Evolutionary conservation across 2,888 invertebrate species (phyloP).

Genomic region (Amaurobius ferox): DNA sequence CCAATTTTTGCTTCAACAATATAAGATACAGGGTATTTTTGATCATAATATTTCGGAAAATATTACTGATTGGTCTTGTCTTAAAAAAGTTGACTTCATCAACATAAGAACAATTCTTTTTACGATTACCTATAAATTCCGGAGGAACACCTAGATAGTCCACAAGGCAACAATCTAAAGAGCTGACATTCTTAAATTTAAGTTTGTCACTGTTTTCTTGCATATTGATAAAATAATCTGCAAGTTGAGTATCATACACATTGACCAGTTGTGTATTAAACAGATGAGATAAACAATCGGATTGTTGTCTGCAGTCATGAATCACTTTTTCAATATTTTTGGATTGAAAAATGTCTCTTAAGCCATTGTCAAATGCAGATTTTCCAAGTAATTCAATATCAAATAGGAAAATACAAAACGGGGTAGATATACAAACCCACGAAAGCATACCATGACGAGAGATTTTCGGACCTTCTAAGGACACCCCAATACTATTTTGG

Average conservation of each 20-base stretch:
- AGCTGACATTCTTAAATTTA: not conserved
- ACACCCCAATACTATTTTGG: constrained; percentile 75
- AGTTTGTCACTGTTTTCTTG: not conserved
- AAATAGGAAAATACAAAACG: constrained; percentile 77
- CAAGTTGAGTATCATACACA: constrained; percentile 83
- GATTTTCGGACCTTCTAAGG: constrained; percentile 76
- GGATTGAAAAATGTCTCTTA: constrained; percentile 79
- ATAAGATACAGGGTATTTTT: constrained; percentile 36
- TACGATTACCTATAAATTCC: constrained; percentile 12
- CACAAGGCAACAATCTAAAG: constrained; percentile 28
- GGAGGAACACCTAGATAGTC: constrained; percentile 28
- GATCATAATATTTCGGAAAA: not conserved
- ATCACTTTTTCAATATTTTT: constrained; percentile 81
- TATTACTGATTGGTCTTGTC: not conserved
- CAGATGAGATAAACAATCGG: constrained; percentile 82
- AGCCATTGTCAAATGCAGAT: constrained; percentile 77
- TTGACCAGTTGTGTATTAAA: constrained; percentile 81
- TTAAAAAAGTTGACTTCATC: not conserved
- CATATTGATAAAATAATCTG: constrained; percentile 25
- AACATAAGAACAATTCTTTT: not conserved
- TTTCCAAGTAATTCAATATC: constrained; percentile 76
- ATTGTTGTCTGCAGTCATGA: constrained; percentile 81
- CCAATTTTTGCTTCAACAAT: constrained; percentile 2
- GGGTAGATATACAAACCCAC: constrained; percentile 76
- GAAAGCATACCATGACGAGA: constrained; percentile 77